Evolutionary conservation across 2,888 invertebrate genomes (phyloP).

Genomic region (Nesidiocoris tenuis): DNA sequence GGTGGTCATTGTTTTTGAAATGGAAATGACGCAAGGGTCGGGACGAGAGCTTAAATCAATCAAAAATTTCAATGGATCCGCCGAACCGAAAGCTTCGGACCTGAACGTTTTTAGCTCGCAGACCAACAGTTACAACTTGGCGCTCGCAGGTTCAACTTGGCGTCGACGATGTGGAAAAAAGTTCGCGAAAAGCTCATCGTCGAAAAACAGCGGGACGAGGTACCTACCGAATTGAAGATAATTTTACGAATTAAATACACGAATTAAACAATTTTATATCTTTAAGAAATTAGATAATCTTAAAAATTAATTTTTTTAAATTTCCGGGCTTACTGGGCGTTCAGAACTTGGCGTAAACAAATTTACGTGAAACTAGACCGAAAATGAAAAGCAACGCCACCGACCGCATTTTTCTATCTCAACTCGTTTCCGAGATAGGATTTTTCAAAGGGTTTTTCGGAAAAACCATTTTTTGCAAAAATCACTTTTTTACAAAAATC

Average conservation of each 20-base stretch:
- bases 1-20: background rate
- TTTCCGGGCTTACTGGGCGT: too few relatives aligned
- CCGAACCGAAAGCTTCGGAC: background rate
- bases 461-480: too few relatives aligned
- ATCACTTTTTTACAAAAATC: background rate
- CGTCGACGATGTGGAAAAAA: slow-evolving; percentile 35
- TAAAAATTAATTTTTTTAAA: too few relatives aligned
- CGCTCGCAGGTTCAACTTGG: slow-evolving; percentile 7
- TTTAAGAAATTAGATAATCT: too few relatives aligned
- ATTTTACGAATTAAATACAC: background rate
- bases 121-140: background rate
- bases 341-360: too few relatives aligned
- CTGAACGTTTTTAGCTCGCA: background rate
- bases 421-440: too few relatives aligned
- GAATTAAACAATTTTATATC: too few relatives aligned
- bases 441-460: too few relatives aligned
- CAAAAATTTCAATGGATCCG: slow-evolving; percentile 31
- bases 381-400: too few relatives aligned
- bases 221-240: background rate
- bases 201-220: slow-evolving; percentile 22
- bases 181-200: slow-evolving; percentile 32
- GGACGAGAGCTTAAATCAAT: slow-evolving; percentile 28
- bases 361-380: too few relatives aligned
- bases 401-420: too few relatives aligned
- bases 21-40: background rate